Evolutionary conservation across 1,140 invertebrate genomes (phyloP).

Genomic region (Drosophila busckii): DNA sequence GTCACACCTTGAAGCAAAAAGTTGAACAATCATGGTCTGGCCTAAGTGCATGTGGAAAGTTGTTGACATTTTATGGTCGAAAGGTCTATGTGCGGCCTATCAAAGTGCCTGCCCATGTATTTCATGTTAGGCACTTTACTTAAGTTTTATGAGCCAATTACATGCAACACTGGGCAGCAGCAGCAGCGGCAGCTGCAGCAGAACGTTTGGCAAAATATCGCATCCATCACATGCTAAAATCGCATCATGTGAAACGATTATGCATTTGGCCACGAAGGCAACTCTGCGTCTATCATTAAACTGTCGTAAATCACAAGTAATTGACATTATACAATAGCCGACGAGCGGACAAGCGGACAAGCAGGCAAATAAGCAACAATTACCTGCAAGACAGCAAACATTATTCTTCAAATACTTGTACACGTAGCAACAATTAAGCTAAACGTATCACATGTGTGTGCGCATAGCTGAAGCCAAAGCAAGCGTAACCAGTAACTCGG

Average conservation of each 20-base stretch:
- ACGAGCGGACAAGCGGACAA: conserved; percentile 21
- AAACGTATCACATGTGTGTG: conserved; percentile 45
- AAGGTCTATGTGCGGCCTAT: conserved; percentile 13
- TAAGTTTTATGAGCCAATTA: conserved; percentile 64
- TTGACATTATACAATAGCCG: conserved; percentile 72
- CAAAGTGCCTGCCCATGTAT: conserved; percentile 25
- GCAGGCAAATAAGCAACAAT: conserved; percentile 69
- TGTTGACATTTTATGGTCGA: conserved; percentile 52
- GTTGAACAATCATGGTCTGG: conserved; percentile 6
- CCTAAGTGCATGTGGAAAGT: conserved; percentile 35
- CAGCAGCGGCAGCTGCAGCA: too few relatives aligned
- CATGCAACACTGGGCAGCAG: conserved; percentile 65
- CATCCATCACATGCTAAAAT: conserved; percentile 43
- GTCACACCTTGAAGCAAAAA: conserved; percentile 40
- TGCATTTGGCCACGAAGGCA: conserved; percentile 6
- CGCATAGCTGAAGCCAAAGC: conserved; percentile 1
- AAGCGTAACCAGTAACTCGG: too few relatives aligned
- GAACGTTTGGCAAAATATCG: conserved; percentile 49
- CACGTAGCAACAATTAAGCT: conserved; percentile 69
- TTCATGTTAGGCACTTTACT: background rate
- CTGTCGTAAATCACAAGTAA: conserved; percentile 76
- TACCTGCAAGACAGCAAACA: conserved; percentile 61
- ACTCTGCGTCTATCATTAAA: conserved; percentile 63
- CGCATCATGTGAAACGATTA: conserved; percentile 35
- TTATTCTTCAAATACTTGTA: conserved; percentile 53